Evolutionary conservation across 2,113 vertebrate species (phyloP).

Genomic region (Menura novaehollandiae): DNA sequence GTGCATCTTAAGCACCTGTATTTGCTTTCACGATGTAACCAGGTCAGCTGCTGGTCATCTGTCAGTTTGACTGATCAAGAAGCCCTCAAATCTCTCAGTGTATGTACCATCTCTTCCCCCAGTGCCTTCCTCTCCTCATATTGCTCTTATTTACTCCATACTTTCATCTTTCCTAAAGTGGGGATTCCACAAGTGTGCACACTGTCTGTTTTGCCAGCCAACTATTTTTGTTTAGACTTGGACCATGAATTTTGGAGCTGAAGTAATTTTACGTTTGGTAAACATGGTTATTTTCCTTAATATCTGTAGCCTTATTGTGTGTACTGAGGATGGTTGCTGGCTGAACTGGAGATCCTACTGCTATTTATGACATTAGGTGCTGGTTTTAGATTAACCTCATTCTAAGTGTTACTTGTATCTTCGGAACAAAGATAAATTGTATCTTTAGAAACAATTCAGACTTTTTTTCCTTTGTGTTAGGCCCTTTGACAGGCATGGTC

Average conservation of each 20-base stretch:
- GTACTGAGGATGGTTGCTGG: neutral
- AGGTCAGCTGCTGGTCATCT: neutral
- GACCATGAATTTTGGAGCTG: neutral
- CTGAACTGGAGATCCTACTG: neutral
- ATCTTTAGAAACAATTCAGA: neutral
- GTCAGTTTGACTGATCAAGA: neutral
- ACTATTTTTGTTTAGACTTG: neutral
- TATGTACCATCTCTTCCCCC: neutral
- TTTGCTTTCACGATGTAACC: neutral
- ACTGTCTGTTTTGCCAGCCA: neutral
- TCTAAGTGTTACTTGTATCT: neutral
- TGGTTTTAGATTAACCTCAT: neutral
- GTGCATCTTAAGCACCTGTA: neutral
- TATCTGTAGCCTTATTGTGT: neutral
- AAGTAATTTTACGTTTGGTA: neutral
- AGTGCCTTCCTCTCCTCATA: neutral
- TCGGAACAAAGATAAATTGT: neutral
- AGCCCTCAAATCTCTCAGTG: neutral
- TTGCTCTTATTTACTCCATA: neutral
- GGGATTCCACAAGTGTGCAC: neutral
- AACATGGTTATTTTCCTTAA: neutral
- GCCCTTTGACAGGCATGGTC: neutral
- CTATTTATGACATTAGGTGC: neutral
- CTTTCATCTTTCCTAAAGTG: neutral
- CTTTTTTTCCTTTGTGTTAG: neutral